Evolutionary conservation across 2,888 invertebrate species (phyloP).

Genomic region (Leptinotarsa rubiginosa): DNA sequence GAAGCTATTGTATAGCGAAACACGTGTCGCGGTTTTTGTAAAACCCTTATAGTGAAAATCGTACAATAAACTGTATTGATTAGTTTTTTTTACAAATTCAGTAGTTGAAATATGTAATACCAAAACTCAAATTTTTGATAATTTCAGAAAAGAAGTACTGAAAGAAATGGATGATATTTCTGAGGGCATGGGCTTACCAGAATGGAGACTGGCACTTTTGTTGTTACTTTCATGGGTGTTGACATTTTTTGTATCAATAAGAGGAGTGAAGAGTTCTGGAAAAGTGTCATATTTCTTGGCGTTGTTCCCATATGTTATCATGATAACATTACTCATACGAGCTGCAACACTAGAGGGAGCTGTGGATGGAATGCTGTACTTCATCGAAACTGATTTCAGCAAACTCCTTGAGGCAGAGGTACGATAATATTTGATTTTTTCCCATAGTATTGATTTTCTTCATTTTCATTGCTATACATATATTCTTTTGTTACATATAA

Average conservation of each 20-base stretch:
- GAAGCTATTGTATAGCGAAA: too few species aligned
- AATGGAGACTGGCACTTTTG: slow-evolving; percentile 77
- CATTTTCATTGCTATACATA: too few species aligned
- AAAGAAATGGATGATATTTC: slow-evolving; percentile 66
- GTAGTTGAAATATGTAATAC: too few species aligned
- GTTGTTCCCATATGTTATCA: slow-evolving; percentile 84
- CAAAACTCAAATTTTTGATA: background rate
- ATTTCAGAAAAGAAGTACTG: slow-evolving; percentile 69
- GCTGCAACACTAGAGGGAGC: slow-evolving; percentile 78
- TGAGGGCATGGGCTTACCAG: slow-evolving; percentile 69
- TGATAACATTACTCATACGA: slow-evolving; percentile 79
- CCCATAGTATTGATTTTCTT: too few species aligned
- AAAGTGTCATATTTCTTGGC: slow-evolving; percentile 92
- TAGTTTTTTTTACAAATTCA: too few species aligned
- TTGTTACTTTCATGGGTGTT: slow-evolving; percentile 77
- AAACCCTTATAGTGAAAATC: too few species aligned
- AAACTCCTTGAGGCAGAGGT: slow-evolving; percentile 78
- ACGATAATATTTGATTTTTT: background rate
- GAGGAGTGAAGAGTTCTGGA: slow-evolving; percentile 82
- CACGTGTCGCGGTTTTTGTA: too few species aligned
- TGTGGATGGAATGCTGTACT: slow-evolving; percentile 79
- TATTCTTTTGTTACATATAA: too few species aligned
- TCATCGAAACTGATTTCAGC: slow-evolving; percentile 83
- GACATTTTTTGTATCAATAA: slow-evolving; percentile 77
- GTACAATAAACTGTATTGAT: too few species aligned